Evolutionary conservation across 2,888 invertebrate species (phyloP).

Genomic region (Callinectes sapidus): DNA sequence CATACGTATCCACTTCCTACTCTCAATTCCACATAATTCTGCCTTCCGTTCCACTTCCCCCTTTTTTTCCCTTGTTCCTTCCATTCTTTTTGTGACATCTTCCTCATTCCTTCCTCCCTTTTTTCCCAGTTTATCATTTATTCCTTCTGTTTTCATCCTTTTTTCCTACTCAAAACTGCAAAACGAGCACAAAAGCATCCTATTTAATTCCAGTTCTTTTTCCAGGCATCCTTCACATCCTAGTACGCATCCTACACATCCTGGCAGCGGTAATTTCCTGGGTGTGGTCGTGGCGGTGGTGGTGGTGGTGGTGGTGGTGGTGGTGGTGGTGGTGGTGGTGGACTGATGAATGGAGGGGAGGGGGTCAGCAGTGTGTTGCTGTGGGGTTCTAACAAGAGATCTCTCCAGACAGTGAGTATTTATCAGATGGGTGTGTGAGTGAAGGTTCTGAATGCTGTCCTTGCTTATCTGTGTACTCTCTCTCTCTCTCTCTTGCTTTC

Average conservation of each 20-base stretch:
- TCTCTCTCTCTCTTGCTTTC: not conserved
- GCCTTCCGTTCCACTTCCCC: not conserved
- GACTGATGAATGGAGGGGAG: not conserved
- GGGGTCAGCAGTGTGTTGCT: not conserved
- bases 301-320: not conserved
- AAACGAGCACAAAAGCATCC: not conserved
- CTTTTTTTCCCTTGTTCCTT: not conserved
- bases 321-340: not conserved
- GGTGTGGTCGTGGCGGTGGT: not conserved
- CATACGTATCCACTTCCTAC: not conserved
- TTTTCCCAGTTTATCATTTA: not conserved
- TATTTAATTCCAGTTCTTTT: not conserved
- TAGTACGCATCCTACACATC: not conserved
- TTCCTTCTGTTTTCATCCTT: not conserved
- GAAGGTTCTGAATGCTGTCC: not conserved
- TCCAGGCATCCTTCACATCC: not conserved
- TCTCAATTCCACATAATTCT: not conserved
- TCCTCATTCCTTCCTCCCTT: not conserved
- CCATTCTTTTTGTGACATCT: not conserved
- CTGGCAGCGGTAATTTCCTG: not conserved
- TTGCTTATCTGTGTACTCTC: not conserved
- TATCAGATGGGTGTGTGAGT: constrained; percentile 6
- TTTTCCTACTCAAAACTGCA: not conserved
- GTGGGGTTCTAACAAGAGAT: not conserved
- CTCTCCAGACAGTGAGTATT: not conserved